Evolutionary conservation across 2,113 vertebrate genomes (phyloP).

Genomic region (Eptesicus fuscus): DNA sequence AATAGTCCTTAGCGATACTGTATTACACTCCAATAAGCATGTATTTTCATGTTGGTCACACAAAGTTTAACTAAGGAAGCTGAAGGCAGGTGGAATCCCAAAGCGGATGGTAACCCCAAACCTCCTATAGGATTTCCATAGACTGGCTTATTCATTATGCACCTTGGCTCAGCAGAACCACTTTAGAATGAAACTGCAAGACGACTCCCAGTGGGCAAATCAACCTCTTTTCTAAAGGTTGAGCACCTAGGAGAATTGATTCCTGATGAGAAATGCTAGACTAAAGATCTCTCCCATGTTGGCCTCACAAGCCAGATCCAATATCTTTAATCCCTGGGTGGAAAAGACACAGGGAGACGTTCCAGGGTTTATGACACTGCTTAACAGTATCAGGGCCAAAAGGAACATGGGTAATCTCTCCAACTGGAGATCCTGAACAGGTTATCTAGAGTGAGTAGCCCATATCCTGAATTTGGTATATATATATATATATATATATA

Average conservation of each 20-base stretch:
- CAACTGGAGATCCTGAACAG: not conserved
- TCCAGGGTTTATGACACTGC: not conserved
- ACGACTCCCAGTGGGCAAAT: not conserved
- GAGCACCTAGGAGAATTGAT: conserved; percentile 24
- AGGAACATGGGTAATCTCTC: not conserved
- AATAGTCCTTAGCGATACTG: not conserved
- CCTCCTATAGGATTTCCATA: not conserved
- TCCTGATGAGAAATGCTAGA: not conserved
- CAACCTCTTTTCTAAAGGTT: not conserved
- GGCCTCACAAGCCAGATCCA: not conserved
- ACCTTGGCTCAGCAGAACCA: not conserved
- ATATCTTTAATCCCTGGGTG: not conserved
- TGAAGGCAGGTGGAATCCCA: not conserved
- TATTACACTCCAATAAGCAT: not conserved
- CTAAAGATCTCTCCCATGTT: not conserved
- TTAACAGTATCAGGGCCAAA: not conserved
- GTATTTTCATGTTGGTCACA: not conserved
- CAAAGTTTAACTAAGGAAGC: conserved; percentile 12
- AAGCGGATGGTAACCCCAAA: not conserved
- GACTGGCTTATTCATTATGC: not conserved
- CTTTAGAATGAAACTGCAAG: conserved; percentile 36
- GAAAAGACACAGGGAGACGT: not conserved
- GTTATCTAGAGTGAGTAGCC: not conserved
- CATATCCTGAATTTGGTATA: not conserved
- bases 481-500: no score